phyloP scores from a whole-genome alignment of 1,140 invertebrate species.

The Musca vetustissima region DNA sequence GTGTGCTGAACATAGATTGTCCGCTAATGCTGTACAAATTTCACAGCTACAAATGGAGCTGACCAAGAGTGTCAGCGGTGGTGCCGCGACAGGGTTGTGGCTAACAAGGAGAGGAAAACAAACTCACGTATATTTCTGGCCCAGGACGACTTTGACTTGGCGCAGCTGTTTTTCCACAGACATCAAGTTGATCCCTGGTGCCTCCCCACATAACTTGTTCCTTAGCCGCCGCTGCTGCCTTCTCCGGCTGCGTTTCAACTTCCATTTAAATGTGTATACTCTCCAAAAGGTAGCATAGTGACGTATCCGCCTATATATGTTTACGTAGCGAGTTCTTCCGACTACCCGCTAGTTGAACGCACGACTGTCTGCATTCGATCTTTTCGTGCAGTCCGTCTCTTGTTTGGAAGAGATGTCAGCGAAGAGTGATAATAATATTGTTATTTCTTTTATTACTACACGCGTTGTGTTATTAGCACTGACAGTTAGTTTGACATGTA shows the following conservation, averaged over 20 bases:
- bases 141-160: conserved; percentile 18
- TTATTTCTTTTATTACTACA: conserved; percentile 31
- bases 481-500: conserved; percentile 34
- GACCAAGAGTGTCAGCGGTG: neutral
- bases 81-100: conserved; percentile 8
- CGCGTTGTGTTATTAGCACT: conserved; percentile 32
- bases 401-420: conserved; percentile 18
- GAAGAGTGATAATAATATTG: conserved; percentile 31
- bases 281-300: neutral
- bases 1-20: neutral
- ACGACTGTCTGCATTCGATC: neutral
- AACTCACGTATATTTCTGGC: neutral
- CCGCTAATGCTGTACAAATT: conserved; percentile 8
- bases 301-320: neutral
- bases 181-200: neutral
- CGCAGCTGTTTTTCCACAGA: conserved; percentile 5
- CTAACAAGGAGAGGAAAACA: conserved; percentile 30
- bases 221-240: neutral
- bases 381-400: conserved; percentile 10
- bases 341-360: neutral
- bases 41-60: conserved; percentile 9
- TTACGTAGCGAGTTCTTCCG: neutral
- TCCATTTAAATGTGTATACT: neutral
- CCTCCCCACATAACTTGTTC: neutral
- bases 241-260: neutral